Evolutionary conservation across 2,113 vertebrate genomes (phyloP), one percentile per base, ranked within the genome.

Genomic region (Phalacrocorax aristotelis): DNA sequence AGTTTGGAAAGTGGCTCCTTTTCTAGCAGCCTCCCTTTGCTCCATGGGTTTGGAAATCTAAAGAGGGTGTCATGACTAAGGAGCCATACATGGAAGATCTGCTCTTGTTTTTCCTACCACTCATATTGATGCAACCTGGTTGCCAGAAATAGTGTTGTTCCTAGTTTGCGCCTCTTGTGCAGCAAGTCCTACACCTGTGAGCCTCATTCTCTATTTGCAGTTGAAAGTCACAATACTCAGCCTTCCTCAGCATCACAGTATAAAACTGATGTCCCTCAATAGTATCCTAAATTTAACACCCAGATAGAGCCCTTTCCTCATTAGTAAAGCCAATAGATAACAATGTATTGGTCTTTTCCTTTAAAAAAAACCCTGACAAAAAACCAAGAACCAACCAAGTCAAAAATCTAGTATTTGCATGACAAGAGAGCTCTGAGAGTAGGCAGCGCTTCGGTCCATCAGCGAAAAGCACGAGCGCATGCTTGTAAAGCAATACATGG

Each of bases 401-500:
- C 57, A 26, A 64, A 77, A 42, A 1, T 7, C n/a, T 7, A 30
- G 9, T 22, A 23, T 30, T 61, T 80, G 32, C 62, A 30, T 0
- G 3, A 36, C 15, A 16, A 77, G 62, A 62, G 49, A 34, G 5
- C 68, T 66, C 80, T 49, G 30, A 61, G 69, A 18, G 36, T 1
- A 29, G 60, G 76, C 65, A 55, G 54, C 1, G 4, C 89, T 14
- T 9, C 32, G 38, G 38, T 20, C 51, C 5, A 1, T 57, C 81
- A 44, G 58, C 12, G 60, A 22, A 46, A 81, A 21, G 5, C 23
- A 2, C 8, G 2, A 16, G 57, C 22, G 3, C 34, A 1, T 10
- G 6, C 38, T 42, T 21, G 7, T 38, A 26, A 13, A 60, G 49
- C 18, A 11, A 1, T 7, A 4, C 4, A 1, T 0, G 5, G n/a